phyloP scores from a whole-genome alignment of 1,140 invertebrate genomes.

The Spodoptera frugiperda region DNA sequence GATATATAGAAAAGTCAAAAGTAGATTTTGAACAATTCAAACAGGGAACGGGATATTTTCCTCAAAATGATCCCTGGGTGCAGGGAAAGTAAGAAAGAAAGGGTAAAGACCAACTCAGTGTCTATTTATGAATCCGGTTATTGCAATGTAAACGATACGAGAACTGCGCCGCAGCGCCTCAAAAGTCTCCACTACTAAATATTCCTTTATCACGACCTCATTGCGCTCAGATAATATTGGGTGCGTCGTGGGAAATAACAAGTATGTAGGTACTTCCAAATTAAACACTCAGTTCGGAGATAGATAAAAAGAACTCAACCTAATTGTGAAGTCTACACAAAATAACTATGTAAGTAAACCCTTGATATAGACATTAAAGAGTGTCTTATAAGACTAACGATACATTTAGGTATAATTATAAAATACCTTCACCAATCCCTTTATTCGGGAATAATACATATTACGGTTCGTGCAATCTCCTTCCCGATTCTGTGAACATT shows the following conservation, averaged over 20 bases:
- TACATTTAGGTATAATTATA: too few species aligned
- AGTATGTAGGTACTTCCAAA: background rate
- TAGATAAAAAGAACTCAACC: slow-evolving; percentile 14
- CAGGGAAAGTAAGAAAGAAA: too few species aligned
- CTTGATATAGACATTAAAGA: background rate
- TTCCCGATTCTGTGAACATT: too few species aligned
- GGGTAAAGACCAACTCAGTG: slow-evolving; percentile 29
- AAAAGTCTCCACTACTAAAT: slow-evolving; percentile 12
- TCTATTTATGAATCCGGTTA: slow-evolving; percentile 2
- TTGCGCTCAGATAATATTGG: slow-evolving; percentile 36
- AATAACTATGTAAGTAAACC: background rate
- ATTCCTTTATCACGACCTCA: slow-evolving; percentile 35
- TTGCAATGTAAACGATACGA: slow-evolving; percentile 2
- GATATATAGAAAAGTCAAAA: too few species aligned
- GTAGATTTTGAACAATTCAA: background rate
- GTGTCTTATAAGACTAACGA: too few species aligned
- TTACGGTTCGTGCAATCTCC: too few species aligned
- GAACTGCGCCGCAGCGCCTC: background rate
- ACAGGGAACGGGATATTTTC: background rate
- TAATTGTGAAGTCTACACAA: background rate
- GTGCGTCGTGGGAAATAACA: slow-evolving; percentile 26
- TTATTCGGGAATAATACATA: too few species aligned
- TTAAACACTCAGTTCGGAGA: slow-evolving; percentile 4
- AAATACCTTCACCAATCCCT: too few species aligned
- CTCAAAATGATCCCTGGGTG: too few species aligned